These are phyloP conservation scores for Leucopsar rothschildi DNA, from an alignment of 2,113 vertebrate species.

Conservation along the genomic window DNA sequence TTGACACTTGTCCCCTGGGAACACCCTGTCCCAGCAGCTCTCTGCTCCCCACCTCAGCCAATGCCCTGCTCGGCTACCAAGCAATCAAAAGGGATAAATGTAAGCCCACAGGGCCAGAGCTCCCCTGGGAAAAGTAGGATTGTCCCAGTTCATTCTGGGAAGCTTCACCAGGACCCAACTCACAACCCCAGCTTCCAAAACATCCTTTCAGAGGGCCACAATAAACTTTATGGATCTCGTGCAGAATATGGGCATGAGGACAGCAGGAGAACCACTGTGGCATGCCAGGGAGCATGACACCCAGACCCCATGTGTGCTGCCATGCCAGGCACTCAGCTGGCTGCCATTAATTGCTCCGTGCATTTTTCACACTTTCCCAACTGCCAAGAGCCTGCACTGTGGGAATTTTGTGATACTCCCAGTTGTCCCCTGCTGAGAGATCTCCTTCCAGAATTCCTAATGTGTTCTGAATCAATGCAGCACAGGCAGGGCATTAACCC, in stretches of 20 bases:
- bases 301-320: not conserved
- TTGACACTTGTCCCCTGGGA: not conserved
- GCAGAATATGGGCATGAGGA: not conserved
- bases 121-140: not conserved
- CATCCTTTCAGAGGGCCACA: not conserved
- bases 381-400: not conserved
- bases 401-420: not conserved
- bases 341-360: not conserved
- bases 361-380: not conserved
- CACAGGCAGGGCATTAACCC: not conserved
- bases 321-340: rapidly evolving
- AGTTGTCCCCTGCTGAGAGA: not conserved
- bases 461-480: not conserved
- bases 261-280: rapidly evolving
- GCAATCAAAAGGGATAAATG: not conserved
- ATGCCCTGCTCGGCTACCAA: not conserved
- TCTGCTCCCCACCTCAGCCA: not conserved
- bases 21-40: not conserved
- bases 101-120: not conserved
- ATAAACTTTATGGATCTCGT: not conserved
- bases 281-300: rapidly evolving
- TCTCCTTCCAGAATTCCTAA: not conserved
- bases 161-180: not conserved
- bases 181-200: not conserved
- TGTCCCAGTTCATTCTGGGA: not conserved